Evolutionary conservation across 2,888 invertebrate species (phyloP).

Genomic region (Thyatira batis): DNA sequence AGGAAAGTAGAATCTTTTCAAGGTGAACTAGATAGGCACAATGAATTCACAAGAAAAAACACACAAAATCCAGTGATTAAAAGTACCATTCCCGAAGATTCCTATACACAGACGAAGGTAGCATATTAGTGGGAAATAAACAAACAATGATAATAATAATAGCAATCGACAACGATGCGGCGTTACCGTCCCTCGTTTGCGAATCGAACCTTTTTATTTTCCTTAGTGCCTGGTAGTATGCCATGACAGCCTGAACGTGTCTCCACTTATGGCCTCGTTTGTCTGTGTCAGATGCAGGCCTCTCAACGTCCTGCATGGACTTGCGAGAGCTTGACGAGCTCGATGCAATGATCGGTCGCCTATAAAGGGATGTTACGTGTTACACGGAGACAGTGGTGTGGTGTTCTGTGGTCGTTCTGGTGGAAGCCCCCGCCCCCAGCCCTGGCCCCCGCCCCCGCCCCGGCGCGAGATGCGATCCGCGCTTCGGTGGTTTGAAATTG

Average conservation of each 20-base stretch:
- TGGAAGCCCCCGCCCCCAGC: slow-evolving; percentile 43
- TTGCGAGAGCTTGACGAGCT: slow-evolving; percentile 75
- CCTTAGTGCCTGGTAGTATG: slow-evolving; percentile 93
- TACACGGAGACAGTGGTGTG: slow-evolving; percentile 55
- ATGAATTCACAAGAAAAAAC: slow-evolving; percentile 68
- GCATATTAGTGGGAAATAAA: slow-evolving; percentile 72
- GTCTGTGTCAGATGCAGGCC: slow-evolving; percentile 68
- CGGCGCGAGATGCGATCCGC: slow-evolving; percentile 38
- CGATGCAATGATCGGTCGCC: slow-evolving; percentile 79
- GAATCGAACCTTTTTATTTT: slow-evolving; percentile 92
- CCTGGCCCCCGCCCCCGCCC: slow-evolving; percentile 44
- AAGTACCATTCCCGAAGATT: slow-evolving; percentile 72
- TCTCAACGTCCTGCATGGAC: slow-evolving; percentile 72
- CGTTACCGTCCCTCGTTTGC: slow-evolving; percentile 53
- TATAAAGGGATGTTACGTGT: slow-evolving; percentile 74
- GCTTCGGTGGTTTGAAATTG: slow-evolving; percentile 32
- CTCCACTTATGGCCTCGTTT: slow-evolving; percentile 89
- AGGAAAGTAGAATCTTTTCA: slow-evolving; percentile 65
- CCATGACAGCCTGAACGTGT: slow-evolving; percentile 93
- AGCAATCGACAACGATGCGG: slow-evolving; percentile 65
- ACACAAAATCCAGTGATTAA: slow-evolving; percentile 72
- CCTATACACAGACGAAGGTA: slow-evolving; percentile 76
- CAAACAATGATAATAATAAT: slow-evolving; percentile 62
- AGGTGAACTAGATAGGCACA: slow-evolving; percentile 72
- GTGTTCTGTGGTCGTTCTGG: slow-evolving; percentile 43